Base-by-base conservation (phyloP, 2,888 invertebrate species). In the Gasteruption jaculator region DNA sequence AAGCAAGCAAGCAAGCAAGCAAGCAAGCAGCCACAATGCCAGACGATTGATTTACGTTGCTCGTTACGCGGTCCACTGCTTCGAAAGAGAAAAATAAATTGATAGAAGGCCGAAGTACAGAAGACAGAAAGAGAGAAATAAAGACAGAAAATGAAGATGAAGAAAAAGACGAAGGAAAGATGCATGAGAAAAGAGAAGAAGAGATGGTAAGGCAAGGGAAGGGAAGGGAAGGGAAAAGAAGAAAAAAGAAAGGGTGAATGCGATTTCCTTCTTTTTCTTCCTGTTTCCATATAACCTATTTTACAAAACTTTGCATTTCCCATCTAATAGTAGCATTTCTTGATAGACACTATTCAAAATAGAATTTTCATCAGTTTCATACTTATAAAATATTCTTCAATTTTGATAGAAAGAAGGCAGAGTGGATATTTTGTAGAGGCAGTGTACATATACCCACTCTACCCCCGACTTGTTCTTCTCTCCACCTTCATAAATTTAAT, bases 21-120 rank as follows among this genome's bases (percentile, higher is more conserved):
- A n/a, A n/a, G n/a, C n/a, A 58, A 61, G 56, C 59, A 63, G 65
- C 60, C 64, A 63, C 63, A 64, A 63, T 66, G 65, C 65, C 65
- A 59, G 58, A 54, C 64, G 69, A 69, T 69, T 69, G 70, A 69
- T 69, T 69, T 69, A 70, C 68, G 68, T 67, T 67, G 62, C 69
- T 70, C 68, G 68, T 70, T 70, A 70, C 68, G 67, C 68, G 68
- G 64, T 68, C 61, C 63, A 62, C 58, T 66, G 70, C 67, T 63
- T 58, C 56, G 60, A 56, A 56, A 63, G 56, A 61, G 59, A 59
- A 61, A 62, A 61, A 61, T 61, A 62, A 61, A 62, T 61, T 61
- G 61, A 62, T 60, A 60, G 60, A 54, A n/a, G n/a, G n/a, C n/a
- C n/a, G n/a, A n/a, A n/a, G n/a, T n/a, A n/a, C n/a, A n/a, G 55